A percentile compares a stretch with the other conserved stretches of the same genome.
Conservation (phyloP, 2,113 vertebrate genomes). For the Brachirus orientalis region DNA sequence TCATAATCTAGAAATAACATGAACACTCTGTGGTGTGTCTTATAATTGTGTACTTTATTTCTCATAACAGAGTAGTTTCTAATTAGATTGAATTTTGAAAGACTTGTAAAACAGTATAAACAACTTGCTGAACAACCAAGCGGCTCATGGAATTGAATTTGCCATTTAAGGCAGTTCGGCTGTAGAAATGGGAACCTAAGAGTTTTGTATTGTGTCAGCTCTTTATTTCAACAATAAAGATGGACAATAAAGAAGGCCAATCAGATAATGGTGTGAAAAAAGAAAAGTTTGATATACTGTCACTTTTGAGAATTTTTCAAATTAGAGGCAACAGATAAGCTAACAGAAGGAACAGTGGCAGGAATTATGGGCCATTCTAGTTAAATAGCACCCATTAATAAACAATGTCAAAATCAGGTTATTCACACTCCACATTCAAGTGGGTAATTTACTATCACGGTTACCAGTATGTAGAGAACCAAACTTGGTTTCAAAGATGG, state of each 20-base stretch:
- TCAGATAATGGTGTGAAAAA: no score
- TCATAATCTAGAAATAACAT: constrained; percentile 48
- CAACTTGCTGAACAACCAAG: neutral
- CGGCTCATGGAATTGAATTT: neutral
- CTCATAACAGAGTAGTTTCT: neutral
- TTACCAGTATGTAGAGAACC: neutral
- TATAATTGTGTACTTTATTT: constrained; percentile 17
- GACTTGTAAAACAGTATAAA: neutral
- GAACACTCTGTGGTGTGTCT: constrained; percentile 40
- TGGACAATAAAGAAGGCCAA: no score
- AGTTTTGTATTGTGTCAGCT: no score
- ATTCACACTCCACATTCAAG: neutral
- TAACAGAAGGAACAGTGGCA: no score
- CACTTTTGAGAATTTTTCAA: no score
- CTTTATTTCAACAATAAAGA: no score
- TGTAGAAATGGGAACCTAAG: neutral
- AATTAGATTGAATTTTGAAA: neutral
- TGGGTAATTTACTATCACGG: neutral
- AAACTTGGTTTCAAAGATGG: neutral
- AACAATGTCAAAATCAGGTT: no score
- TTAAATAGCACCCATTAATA: no score
- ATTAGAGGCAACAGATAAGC: no score
- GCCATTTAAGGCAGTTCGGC: neutral
- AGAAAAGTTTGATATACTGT: no score
- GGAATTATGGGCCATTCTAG: no score